Base-by-base conservation (phyloP, 1,140 invertebrate species). In the Drosophila guanche region DNA sequence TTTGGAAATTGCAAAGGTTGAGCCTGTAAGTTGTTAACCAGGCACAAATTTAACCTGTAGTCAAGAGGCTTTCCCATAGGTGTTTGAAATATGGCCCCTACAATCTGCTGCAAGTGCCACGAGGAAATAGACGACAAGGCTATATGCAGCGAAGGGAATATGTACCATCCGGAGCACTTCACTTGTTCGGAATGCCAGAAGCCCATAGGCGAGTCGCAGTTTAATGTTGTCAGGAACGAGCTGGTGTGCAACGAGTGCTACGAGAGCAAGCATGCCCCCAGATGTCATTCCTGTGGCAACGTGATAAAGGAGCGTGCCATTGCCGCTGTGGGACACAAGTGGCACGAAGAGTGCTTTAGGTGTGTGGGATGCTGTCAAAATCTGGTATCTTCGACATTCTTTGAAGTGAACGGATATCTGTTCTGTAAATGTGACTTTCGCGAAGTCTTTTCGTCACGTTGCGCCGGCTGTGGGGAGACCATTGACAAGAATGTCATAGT, bases 321-420 rank as follows among this genome's bases (percentile, higher is more conserved):
- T 3, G 14, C 20, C 3, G 41, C 72, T 7, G 22, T 46, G 25
- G 72, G 65, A 8, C 57, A 65, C 40, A 76, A 76, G 57, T 76
- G 74, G 74, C 74, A 76, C 40, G 72, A 76, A 14, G 63, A 59
- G 25, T 76, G 74, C 47, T 76, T 76, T 22, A 65, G 50, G 14
- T 76, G 74, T 27, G 40, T 76, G 23, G 70, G 53, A 22, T 76
- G 74, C 63, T 27, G 54, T 43, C 62, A 52, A 37, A 33, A 58
- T 12, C 54, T 76, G 40, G 25, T 69, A 25, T 25, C 72, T 7
- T 5, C 41, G 14, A 48, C 43, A 5, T 76, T 70, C 16, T 76
- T 54, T 12, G 74, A 76, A 29, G 55, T 76, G 0, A 76, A 76
- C 33, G 72, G 74, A 42, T 76, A 69, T 37, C 72, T 76, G 25